Base-by-base conservation (phyloP, 1,140 invertebrate species). In the Atta texana region DNA sequence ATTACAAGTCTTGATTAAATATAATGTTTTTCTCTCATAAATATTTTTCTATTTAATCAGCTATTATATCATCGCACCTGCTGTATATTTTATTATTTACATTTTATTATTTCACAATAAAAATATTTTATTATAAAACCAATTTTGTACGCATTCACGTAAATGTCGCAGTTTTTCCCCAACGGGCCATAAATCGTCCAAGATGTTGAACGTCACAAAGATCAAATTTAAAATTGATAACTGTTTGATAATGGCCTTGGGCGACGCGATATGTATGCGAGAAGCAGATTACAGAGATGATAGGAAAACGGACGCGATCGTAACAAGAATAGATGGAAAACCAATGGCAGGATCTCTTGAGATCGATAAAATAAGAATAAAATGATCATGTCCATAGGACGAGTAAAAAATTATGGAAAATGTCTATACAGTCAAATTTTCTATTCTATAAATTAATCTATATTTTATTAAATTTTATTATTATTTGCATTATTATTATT, bases 241-340 rank as follows among this genome's bases (percentile, higher is more conserved):
- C 80, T 21, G 59, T 89, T 87, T 81, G 68, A 89, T 89, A 85
- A 74, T 71, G 55, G 49, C 49, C 5, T 66, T 7, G 34, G 61
- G 49, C 16, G 66, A 76, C 69, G 53, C 44, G 55, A 57, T 31
- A 57, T 51, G 49, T 78, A 72, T 80, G 75, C 57, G 80, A 71
- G 61, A 64, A 77, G 64, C 75, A 85, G 80, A 90, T 90, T 78
- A 88, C 72, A 68, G 16, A 64, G 34, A 31, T 64, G 55, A 59
- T 69, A 74, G 64, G 55, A 61, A 85, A 57, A 71, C 76, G 55
- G 68, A 44, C 16, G 66, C 39, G 72, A 57, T 81, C 68, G 51
- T 85, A 90, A 88, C 76, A 80, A 90, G 78, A 81, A 90, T 76
- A 57, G 89, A 90, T 88, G 89, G 59, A 71, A 88, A 90, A 85